These are phyloP conservation scores for Caenorhabditis brenneri DNA, from an alignment of 1,140 invertebrate species.

Conservation along the genomic window DNA sequence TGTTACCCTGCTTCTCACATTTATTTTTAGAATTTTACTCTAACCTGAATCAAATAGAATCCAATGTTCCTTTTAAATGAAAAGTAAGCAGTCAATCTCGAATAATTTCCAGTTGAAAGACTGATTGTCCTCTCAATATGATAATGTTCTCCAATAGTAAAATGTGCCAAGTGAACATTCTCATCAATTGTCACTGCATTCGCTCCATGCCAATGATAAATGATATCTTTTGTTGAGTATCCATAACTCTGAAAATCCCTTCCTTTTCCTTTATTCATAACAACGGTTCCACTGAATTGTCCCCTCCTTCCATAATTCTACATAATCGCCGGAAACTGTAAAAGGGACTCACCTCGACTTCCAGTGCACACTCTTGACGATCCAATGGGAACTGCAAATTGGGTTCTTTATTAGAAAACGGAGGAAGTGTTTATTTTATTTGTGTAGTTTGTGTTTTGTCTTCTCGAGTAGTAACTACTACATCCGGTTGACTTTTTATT, in stretches of 20 bases:
- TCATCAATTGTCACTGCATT: slow-evolving; percentile 72
- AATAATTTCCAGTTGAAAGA: slow-evolving; percentile 96
- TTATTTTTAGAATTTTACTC: neutral
- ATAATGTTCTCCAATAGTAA: slow-evolving; percentile 88
- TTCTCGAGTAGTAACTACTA: neutral
- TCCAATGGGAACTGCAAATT: slow-evolving; percentile 89
- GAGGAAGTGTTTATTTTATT: neutral
- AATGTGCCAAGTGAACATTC: slow-evolving; percentile 77
- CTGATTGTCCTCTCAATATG: slow-evolving; percentile 88
- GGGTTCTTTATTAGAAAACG: neutral
- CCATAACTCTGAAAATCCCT: slow-evolving; percentile 77
- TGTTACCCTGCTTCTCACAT: too few relatives aligned
- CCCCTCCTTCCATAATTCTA: too few relatives aligned
- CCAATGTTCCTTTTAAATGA: slow-evolving; percentile 97
- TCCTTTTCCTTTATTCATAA: neutral
- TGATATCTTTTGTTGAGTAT: slow-evolving; percentile 95
- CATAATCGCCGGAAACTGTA: neutral
- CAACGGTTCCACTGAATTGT: neutral
- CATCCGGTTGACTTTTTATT: neutral
- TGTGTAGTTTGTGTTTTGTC: slow-evolving; percentile 5
- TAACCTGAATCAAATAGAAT: slow-evolving; percentile 90
- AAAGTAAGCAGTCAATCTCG: slow-evolving; percentile 92
- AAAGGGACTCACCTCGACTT: slow-evolving; percentile 90
- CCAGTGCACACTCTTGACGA: slow-evolving; percentile 91
- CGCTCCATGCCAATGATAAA: slow-evolving; percentile 85